phyloP scores from a whole-genome alignment of 2,888 invertebrate species.

The Chesias legatella region DNA sequence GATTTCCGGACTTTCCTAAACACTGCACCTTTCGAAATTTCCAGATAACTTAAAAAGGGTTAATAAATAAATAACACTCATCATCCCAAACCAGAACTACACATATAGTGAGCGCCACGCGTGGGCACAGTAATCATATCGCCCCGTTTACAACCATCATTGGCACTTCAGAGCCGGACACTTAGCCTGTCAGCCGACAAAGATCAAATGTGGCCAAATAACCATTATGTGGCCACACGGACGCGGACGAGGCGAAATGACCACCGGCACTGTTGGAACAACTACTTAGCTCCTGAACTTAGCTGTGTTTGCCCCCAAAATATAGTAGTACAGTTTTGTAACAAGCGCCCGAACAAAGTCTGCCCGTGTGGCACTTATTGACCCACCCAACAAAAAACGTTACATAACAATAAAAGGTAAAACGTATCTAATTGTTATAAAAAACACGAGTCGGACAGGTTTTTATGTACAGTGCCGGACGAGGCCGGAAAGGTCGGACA shows the following conservation, averaged over 20 bases:
- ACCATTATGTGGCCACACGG: slow-evolving; percentile 18
- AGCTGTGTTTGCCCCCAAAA: slow-evolving; percentile 48
- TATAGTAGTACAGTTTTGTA: slow-evolving; percentile 75
- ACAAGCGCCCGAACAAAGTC: slow-evolving; percentile 63
- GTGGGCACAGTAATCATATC: slow-evolving; percentile 17
- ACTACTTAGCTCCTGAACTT: slow-evolving; percentile 52
- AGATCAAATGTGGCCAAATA: slow-evolving; percentile 11
- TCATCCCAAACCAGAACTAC: no score
- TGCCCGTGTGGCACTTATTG: slow-evolving; percentile 54
- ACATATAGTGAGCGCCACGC: slow-evolving; percentile 3
- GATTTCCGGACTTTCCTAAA: no score
- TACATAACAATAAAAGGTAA: slow-evolving; percentile 69
- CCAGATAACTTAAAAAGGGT: no score
- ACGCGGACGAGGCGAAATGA: slow-evolving; percentile 26
- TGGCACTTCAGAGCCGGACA: slow-evolving; percentile 17
- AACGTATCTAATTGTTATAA: slow-evolving; percentile 77
- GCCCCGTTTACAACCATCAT: slow-evolving; percentile 14
- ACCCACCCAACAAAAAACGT: slow-evolving; percentile 58
- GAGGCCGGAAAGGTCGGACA: slow-evolving; percentile 1
- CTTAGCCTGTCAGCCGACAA: slow-evolving; percentile 19
- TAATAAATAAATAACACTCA: no score
- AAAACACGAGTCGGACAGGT: slow-evolving; percentile 54
- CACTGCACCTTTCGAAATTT: no score
- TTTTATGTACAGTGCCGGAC: background rate
- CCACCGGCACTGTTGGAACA: slow-evolving; percentile 49